Conservation (phyloP, 2,113 vertebrate species). For the Phrynosoma platyrhinos region DNA sequence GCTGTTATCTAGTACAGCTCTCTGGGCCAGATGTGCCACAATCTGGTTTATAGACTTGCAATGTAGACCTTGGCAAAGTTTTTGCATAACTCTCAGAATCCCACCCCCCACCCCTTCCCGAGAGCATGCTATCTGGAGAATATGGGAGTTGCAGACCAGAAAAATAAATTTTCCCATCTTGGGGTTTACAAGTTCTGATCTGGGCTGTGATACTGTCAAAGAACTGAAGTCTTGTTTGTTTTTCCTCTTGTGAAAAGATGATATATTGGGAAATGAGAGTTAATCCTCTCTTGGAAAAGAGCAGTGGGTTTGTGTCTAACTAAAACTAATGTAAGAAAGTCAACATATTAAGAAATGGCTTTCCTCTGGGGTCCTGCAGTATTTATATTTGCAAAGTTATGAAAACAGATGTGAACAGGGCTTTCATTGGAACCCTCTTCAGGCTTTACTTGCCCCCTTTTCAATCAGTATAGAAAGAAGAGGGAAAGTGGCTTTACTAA, state of each 20-base stretch:
- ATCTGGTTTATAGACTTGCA: background rate
- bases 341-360: background rate
- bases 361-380: background rate
- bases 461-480: too few species aligned
- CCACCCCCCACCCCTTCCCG: too few species aligned
- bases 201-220: background rate
- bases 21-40: background rate
- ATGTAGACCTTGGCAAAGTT: background rate
- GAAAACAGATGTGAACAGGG: background rate
- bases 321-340: background rate
- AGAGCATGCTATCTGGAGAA: too few species aligned
- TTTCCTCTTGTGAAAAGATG: background rate
- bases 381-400: background rate
- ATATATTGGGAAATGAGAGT: background rate
- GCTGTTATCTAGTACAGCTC: too few species aligned
- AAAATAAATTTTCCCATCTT: too few species aligned
- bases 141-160: too few species aligned
- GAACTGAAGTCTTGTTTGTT: background rate
- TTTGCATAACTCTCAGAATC: too few species aligned
- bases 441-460: too few species aligned
- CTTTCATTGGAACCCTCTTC: background rate
- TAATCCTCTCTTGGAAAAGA: background rate
- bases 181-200: background rate
- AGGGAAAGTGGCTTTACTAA: too few species aligned
- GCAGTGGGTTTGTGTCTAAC: background rate